Evolutionary conservation across 2,888 invertebrate species (phyloP), one percentile per base, ranked within the genome.

Genomic region (Chloromyia formosa): DNA sequence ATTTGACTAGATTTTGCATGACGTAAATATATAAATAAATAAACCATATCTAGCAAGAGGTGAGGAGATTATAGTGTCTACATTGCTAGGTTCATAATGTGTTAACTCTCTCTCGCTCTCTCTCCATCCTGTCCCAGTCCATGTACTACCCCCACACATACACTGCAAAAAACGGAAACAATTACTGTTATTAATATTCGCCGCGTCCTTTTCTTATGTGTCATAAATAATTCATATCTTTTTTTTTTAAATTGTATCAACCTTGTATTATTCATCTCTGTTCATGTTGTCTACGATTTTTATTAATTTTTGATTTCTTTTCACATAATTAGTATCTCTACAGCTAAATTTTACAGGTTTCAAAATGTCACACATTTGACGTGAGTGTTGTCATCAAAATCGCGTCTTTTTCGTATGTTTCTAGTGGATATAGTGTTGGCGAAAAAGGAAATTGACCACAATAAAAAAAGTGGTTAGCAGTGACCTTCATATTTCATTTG

Each of bases 311-410:
- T 54, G 14, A 18, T 69, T 27, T 56, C 7, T 69, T 18, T 54
- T 53, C n/a, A 58, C 16, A 20, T 54, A 69, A 27, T 27, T 53
- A 69, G 12, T 23, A 58, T 71, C 56, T 71, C 56, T 71, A 10
- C 40, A 71, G 71, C 3, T 35, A 71, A 71, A 71, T 56, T 71
- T 71, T 71, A 40, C 56, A 56, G 58, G 71, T 58, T 35, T 35
- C 18, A 14, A 58, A 18, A 14, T 69, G n/a, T 10, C 35, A 54
- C 56, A 69, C 69, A 58, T 16, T 35, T 7, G 5, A 49, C 49
- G 35, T 22, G 45, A 40, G 27, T 49, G 14, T 69, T 42, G 22
- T 12, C 66, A 62, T 35, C 14, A 49, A 49, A 68, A 12, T 49
- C n/a, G 23, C 20, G 10, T 22, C 10, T 27, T 10, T 66, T 27